Conservation (phyloP, 2,797 vertebrate species). For the Gadopsis bispinosus region DNA sequence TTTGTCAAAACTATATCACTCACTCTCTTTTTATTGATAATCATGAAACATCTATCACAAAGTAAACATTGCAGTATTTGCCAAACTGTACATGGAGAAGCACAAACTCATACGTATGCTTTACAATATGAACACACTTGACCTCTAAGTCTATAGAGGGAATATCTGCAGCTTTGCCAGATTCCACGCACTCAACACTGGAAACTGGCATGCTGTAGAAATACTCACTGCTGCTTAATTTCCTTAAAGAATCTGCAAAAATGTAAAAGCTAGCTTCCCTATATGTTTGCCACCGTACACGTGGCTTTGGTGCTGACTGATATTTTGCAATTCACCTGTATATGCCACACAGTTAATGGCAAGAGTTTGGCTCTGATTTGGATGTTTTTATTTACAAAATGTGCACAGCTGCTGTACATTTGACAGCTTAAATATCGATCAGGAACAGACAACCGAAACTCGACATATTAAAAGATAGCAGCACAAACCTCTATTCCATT, state of each 20-base stretch:
- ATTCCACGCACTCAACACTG: not conserved
- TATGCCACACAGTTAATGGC: slow-evolving; percentile 5
- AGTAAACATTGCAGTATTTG: slow-evolving; percentile 56
- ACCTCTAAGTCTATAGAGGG: not conserved
- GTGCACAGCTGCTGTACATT: slow-evolving; percentile 46
- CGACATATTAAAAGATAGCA: slow-evolving; percentile 31
- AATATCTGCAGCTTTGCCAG: slow-evolving; percentile 10
- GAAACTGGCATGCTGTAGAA: slow-evolving; percentile 21
- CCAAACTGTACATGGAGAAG: slow-evolving; percentile 70
- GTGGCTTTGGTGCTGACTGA: not conserved
- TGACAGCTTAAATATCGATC: slow-evolving; percentile 52
- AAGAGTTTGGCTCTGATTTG: slow-evolving; percentile 52
- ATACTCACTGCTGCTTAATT: slow-evolving; percentile 33
- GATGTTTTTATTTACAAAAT: slow-evolving; percentile 65
- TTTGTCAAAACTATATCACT: slow-evolving; percentile 41
- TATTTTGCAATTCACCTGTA: slow-evolving; percentile 1
- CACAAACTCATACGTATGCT: slow-evolving; percentile 29
- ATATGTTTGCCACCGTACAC: not conserved
- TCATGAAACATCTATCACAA: slow-evolving; percentile 45
- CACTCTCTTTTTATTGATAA: slow-evolving; percentile 63
- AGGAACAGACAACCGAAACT: slow-evolving; percentile 20
- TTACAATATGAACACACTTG: slow-evolving; percentile 18
- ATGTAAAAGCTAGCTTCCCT: not conserved
- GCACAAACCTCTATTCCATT: slow-evolving; percentile 34
- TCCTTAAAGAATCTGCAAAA: slow-evolving; percentile 18